Percentiles rank a stretch among this genome's conserved stretches.
These are phyloP conservation scores for Azemiops feae DNA, from an alignment of 2,113 vertebrate species.

Conservation along the genomic window DNA sequence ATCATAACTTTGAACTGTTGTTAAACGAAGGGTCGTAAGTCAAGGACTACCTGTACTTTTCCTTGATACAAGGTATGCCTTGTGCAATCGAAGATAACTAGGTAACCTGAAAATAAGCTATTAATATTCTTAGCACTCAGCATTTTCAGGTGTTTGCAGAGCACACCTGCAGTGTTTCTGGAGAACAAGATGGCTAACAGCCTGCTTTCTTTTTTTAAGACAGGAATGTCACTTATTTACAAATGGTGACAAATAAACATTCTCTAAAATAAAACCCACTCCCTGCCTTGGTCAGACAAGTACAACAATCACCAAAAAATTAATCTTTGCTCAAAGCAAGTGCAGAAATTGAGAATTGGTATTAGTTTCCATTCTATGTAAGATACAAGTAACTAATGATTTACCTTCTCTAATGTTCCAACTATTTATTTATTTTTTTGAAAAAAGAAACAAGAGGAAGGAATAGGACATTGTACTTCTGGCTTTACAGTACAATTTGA, in stretches of 20 bases:
- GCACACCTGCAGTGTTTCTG: conserved; percentile 8
- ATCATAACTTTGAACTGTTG: background rate
- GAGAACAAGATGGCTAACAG: background rate
- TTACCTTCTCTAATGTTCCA: background rate
- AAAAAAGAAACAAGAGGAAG: background rate
- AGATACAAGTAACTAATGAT: background rate
- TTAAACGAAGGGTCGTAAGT: background rate
- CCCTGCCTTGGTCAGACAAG: background rate
- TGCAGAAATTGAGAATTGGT: background rate
- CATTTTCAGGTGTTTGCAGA: conserved; percentile 17
- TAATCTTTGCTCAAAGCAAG: background rate
- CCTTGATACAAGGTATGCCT: background rate
- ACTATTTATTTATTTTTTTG: background rate
- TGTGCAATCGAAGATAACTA: conserved; percentile 6
- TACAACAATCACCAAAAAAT: too few species aligned
- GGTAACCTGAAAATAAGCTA: conserved; percentile 22
- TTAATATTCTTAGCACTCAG: conserved; percentile 11
- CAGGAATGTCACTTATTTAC: background rate
- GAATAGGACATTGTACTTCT: background rate
- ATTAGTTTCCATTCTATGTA: background rate
- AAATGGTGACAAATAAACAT: background rate
- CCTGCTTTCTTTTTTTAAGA: background rate
- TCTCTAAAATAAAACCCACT: background rate
- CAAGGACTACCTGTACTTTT: background rate
- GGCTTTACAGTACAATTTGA: background rate